These are phyloP conservation scores for Geococcyx californianus DNA, from an alignment of 2,113 vertebrate genomes.

Conservation along the genomic window DNA sequence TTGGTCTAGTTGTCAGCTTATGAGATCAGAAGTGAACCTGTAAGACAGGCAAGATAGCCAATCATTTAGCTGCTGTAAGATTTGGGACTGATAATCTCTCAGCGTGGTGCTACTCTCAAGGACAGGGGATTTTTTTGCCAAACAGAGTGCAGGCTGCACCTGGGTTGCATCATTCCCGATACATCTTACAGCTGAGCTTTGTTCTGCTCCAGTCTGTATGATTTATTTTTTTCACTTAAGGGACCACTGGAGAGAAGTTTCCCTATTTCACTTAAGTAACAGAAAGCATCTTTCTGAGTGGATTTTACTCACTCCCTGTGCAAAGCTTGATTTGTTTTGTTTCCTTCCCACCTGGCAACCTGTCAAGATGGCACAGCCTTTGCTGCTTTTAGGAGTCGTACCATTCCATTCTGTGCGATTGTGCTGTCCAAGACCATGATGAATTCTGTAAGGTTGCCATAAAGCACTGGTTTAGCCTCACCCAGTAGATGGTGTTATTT, in stretches of 20 bases:
- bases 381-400: not conserved
- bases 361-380: not conserved
- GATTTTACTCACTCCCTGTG: rapidly evolving
- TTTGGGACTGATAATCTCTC: not conserved
- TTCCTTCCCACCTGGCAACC: not conserved
- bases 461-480: not conserved
- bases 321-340: not conserved
- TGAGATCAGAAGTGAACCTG: not conserved
- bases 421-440: not conserved
- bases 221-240: not conserved
- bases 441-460: not conserved
- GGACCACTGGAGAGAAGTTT: not conserved
- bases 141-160: not conserved
- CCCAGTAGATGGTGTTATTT: not conserved
- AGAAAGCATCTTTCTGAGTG: not conserved
- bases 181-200: not conserved
- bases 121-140: not conserved
- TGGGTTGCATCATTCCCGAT: not conserved
- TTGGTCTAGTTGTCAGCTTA: not conserved
- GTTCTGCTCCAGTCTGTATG: not conserved
- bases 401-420: rapidly evolving
- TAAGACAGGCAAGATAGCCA: not conserved
- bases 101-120: not conserved
- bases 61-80: not conserved
- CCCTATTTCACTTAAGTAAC: not conserved